Evolutionary conservation across 2,113 vertebrate species (phyloP), one percentile per base, ranked within the genome.

Genomic region (Pycnonotus jocosus): DNA sequence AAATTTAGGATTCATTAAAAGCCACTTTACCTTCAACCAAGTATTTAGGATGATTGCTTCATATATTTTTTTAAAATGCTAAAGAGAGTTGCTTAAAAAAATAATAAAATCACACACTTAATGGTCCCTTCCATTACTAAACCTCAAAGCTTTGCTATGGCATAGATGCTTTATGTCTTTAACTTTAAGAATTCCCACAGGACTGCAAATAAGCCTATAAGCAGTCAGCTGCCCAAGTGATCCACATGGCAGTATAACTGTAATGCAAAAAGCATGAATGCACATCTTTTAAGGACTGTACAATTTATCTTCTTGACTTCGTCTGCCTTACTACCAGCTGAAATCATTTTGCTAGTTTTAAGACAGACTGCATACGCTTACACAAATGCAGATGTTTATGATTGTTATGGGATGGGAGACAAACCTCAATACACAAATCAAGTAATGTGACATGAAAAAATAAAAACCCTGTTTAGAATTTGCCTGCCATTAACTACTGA

Each of bases 311-410:
- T 96, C 73, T 91, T 58, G 60, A 74, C 72, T 88, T 97, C 73
- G 69, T 73, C 54, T 84, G 94, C 92, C 93, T 93, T 47, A 57
- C 90, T 97, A 96, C 91, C 95, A 97, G 92, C 85, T 97, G 95
- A 97, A 97, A 96, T 16, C 0, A 65, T 97, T 97, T 95, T 96
- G 93, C 91, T 97, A 89, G 92, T 97, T 97, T 96, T 96, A 89
- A 98, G 95, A 95, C 89, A 79, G 94, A 79, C 93, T 97, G 96
- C 96, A 97, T 96, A 71, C 90, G 96, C 87, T 97, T 97, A 97
- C 97, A 98, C 92, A 97, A 97, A 98, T 98, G 96, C 83, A 96
- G 97, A 98, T 98, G 98, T 97, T 96, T 92, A 98, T 98, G 98
- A 96, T 54, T 70, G 95, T 98, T 96, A 98, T 97, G 97, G 95